Percentiles rank a stretch among this genome's conserved stretches.
phyloP scores from a whole-genome alignment of 2,797 vertebrate genomes.

The Sebastes vulpes region DNA sequence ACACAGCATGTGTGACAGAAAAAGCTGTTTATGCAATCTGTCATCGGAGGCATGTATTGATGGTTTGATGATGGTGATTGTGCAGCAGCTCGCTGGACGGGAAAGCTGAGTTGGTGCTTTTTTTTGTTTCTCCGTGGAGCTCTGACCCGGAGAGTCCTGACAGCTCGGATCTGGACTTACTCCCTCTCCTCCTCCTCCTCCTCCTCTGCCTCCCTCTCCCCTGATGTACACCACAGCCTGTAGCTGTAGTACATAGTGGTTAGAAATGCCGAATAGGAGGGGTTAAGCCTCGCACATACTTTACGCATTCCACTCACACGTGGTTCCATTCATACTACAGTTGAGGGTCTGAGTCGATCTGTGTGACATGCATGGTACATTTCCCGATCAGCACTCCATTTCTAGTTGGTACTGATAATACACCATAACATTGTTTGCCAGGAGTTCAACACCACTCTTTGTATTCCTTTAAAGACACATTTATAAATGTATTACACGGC shows the following conservation, averaged over 20 bases:
- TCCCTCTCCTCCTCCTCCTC: not conserved
- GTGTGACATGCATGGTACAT: no score
- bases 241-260: not conserved
- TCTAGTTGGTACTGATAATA: no score
- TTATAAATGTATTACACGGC: no score
- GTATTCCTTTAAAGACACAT: no score
- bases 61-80: conserved; percentile 46
- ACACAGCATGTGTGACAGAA: conserved; percentile 19
- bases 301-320: not conserved
- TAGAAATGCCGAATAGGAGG: not conserved
- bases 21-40: conserved; percentile 48
- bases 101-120: conserved; percentile 43
- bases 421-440: no score
- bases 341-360: no score
- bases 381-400: no score
- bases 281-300: not conserved
- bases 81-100: conserved; percentile 28
- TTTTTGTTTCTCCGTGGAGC: not conserved
- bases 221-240: conserved; percentile 25
- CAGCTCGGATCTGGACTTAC: conserved; percentile 28
- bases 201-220: not conserved
- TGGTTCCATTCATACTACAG: no score
- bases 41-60: conserved; percentile 22
- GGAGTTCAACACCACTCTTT: no score
- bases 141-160: conserved; percentile 51